These are phyloP conservation scores for Lophura nycthemera DNA, from an alignment of 2,113 vertebrate genomes.

Conservation along the genomic window DNA sequence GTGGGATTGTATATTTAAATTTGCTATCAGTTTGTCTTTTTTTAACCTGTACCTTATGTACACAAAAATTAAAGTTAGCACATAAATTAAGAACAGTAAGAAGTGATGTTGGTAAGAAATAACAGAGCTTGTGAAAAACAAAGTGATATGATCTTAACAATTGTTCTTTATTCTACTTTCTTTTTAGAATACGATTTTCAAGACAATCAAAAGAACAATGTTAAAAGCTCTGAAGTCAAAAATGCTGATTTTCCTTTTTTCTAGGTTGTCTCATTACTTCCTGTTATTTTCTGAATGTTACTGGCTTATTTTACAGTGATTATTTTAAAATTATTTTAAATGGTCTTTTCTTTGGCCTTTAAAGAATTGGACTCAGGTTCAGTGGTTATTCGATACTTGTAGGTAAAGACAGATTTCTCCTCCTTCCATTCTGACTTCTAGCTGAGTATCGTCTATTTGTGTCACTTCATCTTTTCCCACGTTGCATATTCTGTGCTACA, in stretches of 20 bases:
- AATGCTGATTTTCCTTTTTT: background rate
- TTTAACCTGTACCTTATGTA: background rate
- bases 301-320: background rate
- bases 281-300: background rate
- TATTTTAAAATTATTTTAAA: background rate
- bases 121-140: background rate
- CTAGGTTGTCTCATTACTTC: background rate
- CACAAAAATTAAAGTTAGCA: background rate
- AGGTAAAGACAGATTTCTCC: constrained; percentile 30
- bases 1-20: background rate
- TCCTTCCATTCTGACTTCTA: background rate
- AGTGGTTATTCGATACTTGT: constrained; percentile 1
- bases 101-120: background rate
- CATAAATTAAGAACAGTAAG: background rate
- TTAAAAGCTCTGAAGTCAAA: background rate
- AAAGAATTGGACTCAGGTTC: background rate
- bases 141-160: background rate
- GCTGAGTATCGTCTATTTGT: constrained; percentile 4
- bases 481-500: background rate
- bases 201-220: background rate
- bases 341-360: background rate
- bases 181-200: constrained; percentile 19
- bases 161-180: background rate
- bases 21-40: background rate
- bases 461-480: constrained; percentile 36